Evolutionary conservation across 1,140 invertebrate species (phyloP), one percentile per base, ranked within the genome.

Genomic region (Eubasilissa regina): DNA sequence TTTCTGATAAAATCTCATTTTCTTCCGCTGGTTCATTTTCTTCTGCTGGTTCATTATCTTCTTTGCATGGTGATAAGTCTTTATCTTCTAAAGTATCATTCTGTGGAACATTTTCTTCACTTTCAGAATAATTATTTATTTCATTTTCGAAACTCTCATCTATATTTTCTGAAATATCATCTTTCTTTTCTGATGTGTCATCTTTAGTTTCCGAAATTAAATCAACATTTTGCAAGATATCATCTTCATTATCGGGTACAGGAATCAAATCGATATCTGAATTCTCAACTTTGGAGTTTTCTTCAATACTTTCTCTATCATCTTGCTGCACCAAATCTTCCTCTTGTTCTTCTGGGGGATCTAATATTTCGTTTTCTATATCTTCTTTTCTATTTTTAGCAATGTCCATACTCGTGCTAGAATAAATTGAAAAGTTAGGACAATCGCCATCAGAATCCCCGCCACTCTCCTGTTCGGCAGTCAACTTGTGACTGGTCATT

Each of bases 401-500:
- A 45, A 95, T 92, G 74, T 94, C 92, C 85, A 95, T 93, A 25
- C 94, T 95, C 81, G 94, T 91, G 4, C 93, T 92, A 0, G 94
- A 95, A 86, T 96, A 96, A 74, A 96, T 94, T 4, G 93, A 94
- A 84, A 95, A 95, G 84, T 95, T 95, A 4, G 95, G 95, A 88
- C 94, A 95, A 78, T 94, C 94, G 0, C 93, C 92, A 82, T 93
- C 92, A 1, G 91, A 92, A 56, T 91, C 90, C 1, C 91, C 90
- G 48, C 91, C 90, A 75, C 78, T 80, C 17, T 91, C 90, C 77
- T 83, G 82, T 35, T 84, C 82, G 0, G 81, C 81, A 10, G 86
- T 87, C 4, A 89, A 86, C 10, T 87, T 77, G 13, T 77, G 68
- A n/a, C 60, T 25, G 47, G 25, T 81, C 35, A 87, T 84, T 15